A percentile compares a stretch with the other conserved stretches of the same genome.
phyloP scores from a whole-genome alignment of 2,888 invertebrate genomes.

The Eupelmus urozonus region DNA sequence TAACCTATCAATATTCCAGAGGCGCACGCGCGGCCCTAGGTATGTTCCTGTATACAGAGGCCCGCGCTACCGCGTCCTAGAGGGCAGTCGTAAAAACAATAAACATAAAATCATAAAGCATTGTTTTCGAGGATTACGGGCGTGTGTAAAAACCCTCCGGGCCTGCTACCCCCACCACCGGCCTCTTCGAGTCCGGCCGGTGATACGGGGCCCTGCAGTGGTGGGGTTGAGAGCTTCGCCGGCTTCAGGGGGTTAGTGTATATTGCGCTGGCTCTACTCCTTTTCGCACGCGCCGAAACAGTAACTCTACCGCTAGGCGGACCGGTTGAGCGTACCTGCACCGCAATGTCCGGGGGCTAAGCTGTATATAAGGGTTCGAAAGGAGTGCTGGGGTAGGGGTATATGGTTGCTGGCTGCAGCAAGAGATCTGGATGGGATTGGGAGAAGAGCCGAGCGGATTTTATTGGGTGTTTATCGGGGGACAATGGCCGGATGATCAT shows the following conservation, averaged over 20 bases:
- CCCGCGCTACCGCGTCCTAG: constrained; percentile 64
- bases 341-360: background rate
- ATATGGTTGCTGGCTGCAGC: background rate
- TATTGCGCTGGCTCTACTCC: too few species aligned
- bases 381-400: too few species aligned
- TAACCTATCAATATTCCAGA: too few species aligned
- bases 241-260: too few species aligned
- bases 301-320: background rate
- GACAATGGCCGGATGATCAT: too few species aligned
- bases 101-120: constrained; percentile 72
- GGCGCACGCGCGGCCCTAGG: background rate
- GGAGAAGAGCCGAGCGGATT: background rate
- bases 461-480: background rate
- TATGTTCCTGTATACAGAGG: background rate
- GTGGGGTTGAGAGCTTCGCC: too few species aligned
- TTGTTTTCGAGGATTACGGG: constrained; percentile 63
- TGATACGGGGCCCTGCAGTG: too few species aligned
- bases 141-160: background rate
- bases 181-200: too few species aligned
- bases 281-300: too few species aligned
- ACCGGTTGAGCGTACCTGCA: background rate
- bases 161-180: background rate
- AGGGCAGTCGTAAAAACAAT: constrained; percentile 71
- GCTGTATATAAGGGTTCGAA: too few species aligned
- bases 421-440: background rate